Evolutionary conservation across 2,797 vertebrate genomes (phyloP), one percentile per base, ranked within the genome.

Genomic region (Sylvia borin): DNA sequence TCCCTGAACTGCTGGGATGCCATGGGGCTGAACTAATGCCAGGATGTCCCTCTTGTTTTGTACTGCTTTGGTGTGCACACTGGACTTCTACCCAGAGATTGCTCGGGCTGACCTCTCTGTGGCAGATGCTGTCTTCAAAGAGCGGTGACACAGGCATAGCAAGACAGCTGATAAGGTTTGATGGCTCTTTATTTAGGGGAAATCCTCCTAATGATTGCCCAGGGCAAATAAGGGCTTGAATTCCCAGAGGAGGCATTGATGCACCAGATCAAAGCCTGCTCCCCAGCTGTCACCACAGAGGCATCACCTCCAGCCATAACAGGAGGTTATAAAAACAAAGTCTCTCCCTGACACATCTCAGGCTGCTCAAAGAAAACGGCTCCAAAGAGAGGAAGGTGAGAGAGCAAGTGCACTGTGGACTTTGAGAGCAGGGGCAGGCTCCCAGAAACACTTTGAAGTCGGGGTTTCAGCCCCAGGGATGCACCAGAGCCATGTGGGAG

Each of bases 311-410:
- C 85, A 88, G 94, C 88, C 78, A n/a, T 91, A 95, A 88, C 53
- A 93, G 81, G 78, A 95, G 92, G 93, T 93, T 94, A 93, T 93
- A 74, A 82, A 95, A 96, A 85, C 94, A 95, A 87, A 22, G 82
- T 61, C 70, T 91, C 36, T 93, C 74, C 45, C 60, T 83, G 77
- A 93, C 84, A 82, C 45, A 82, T 80, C 67, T 64, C 88, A 93
- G 88, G 50, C 74, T 50, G 43, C 79, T 72, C 53, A 67, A 72
- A 48, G 43, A 36, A 25, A 50, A 50, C 1, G 0, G 18, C 43
- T 92, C 74, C 34, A 61, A 62, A 60, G 51, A 66, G 53, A 21
- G 68, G 47, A 79, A 65, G 31, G 25, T 5, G 2, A 77, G n/a
- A 84, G 26, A 79, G 36, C 60, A 66, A 76, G 74, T 4, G 26